Evolutionary conservation across 2,888 invertebrate genomes (phyloP).

Genomic region (Cloeon dipterum): DNA sequence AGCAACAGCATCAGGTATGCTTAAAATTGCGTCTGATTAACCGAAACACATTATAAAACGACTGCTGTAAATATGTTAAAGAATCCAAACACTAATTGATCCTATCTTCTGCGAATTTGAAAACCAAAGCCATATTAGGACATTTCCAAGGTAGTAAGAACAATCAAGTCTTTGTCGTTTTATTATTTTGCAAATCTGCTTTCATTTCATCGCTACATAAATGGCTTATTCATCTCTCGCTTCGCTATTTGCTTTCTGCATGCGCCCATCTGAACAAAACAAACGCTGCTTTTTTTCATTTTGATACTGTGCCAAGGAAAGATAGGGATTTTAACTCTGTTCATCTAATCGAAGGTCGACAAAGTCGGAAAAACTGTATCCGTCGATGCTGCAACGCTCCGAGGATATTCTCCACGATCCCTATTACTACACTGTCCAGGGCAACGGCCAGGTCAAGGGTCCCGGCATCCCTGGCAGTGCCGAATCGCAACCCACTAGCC

Average conservation of each 20-base stretch:
- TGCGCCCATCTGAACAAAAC: not conserved
- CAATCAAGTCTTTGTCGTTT: not conserved
- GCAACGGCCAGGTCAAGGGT: conserved; percentile 1
- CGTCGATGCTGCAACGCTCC: conserved; percentile 65
- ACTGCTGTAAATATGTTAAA: not conserved
- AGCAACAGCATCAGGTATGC: conserved; percentile 82
- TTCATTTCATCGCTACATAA: not conserved
- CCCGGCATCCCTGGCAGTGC: conserved; percentile 14
- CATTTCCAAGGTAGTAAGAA: conserved; percentile 64
- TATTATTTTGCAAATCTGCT: not conserved
- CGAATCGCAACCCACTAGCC: conserved; percentile 52
- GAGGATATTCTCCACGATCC: conserved; percentile 51
- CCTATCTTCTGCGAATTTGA: no score
- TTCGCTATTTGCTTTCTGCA: no score
- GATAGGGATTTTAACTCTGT: conserved; percentile 11
- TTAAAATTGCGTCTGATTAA: not conserved
- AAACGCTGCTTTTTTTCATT: conserved; percentile 3
- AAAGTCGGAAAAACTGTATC: conserved; percentile 85
- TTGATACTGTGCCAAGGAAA: no score
- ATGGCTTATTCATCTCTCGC: not conserved
- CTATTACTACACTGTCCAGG: conserved; percentile 8
- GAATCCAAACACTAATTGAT: not conserved
- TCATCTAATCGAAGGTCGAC: no score
- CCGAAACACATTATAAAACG: no score
- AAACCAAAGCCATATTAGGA: conserved; percentile 87